Evolutionary conservation across 2,113 vertebrate species (phyloP), one percentile per base, ranked within the genome.

Genomic region (Atherinomorus stipes): DNA sequence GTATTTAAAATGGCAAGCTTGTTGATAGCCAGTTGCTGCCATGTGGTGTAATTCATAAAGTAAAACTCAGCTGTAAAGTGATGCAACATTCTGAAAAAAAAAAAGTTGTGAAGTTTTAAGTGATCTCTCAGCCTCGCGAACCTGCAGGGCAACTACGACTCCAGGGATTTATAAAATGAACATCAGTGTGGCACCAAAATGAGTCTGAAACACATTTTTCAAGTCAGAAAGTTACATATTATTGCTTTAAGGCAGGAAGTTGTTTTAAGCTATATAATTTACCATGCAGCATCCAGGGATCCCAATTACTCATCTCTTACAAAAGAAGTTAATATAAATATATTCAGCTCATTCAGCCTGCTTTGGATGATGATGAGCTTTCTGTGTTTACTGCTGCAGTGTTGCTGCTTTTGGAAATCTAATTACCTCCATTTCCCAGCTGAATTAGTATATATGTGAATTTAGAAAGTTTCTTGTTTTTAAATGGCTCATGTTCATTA

Each of bases 311-410:
- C 47, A 56, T 47, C 28, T 57, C 12, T 18, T 9, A 21, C 54
- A 31, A 28, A 59, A 18, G n/a, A 31, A 5, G 54, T 22, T 74
- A 15, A 22, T n/a, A 34, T 64, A 38, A 65, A 51, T 11, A 50
- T 57, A 23, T 69, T 54, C 25, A 3, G 10, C 52, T 21, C 18
- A 51, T 53, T 75, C 37, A 60, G 15, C 13, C 4, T 59, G 25
- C 31, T 1, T 65, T 40, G 23, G n/a, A 18, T 16, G 2, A 53
- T 47, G 34, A n/a, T 45, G 31, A 38, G 51, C 21, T 1, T 0
- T 49, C 37, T 22, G 21, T 15, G 6, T 45, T 10, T 52, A 16
- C 21, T 13, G 28, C 28, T n/a, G 22, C 19, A 25, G 12, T 64
- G 49, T 51, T 44, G 13, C 25, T 38, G 22, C 16, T 40, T n/a